These are phyloP conservation scores for Empidonax alnorum DNA, from an alignment of 2,113 vertebrate genomes.

Conservation along the genomic window DNA sequence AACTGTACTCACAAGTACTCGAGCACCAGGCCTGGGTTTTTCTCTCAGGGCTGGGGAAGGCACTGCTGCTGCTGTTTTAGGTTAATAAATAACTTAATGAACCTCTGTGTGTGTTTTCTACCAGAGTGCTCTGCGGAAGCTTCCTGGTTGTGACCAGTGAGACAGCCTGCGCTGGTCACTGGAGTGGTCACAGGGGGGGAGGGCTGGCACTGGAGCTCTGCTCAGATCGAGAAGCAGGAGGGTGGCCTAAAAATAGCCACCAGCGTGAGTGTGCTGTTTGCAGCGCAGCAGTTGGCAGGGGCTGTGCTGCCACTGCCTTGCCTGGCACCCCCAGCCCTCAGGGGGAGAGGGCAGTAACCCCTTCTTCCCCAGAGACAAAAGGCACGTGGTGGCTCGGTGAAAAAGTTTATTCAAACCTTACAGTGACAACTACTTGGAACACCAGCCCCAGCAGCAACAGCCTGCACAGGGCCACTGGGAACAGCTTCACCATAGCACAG, in stretches of 20 bases:
- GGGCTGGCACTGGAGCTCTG: neutral
- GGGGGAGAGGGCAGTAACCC: neutral
- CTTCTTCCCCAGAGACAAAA: neutral
- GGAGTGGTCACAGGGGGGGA: neutral
- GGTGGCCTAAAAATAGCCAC: constrained; percentile 36
- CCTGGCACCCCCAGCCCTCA: fast-evolving
- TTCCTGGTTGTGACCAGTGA: fast-evolving
- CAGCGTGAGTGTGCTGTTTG: neutral
- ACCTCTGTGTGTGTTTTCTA: neutral
- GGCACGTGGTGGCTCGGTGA: neutral
- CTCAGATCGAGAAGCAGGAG: neutral
- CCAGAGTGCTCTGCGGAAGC: neutral
- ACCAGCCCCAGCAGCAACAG: neutral
- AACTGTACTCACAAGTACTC: neutral
- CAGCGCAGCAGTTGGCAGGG: neutral
- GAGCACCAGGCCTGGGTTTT: neutral
- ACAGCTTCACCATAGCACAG: neutral
- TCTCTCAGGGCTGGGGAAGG: neutral
- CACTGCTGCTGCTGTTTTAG: neutral
- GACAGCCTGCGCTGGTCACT: neutral
- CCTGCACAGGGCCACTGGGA: neutral
- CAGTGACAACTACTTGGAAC: neutral
- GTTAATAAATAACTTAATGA: constrained; percentile 44
- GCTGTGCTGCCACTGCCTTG: fast-evolving
- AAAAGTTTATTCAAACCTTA: constrained; percentile 60